Evolutionary conservation across 1,140 invertebrate species (phyloP).

Genomic region (Meloidogyne exigua): DNA sequence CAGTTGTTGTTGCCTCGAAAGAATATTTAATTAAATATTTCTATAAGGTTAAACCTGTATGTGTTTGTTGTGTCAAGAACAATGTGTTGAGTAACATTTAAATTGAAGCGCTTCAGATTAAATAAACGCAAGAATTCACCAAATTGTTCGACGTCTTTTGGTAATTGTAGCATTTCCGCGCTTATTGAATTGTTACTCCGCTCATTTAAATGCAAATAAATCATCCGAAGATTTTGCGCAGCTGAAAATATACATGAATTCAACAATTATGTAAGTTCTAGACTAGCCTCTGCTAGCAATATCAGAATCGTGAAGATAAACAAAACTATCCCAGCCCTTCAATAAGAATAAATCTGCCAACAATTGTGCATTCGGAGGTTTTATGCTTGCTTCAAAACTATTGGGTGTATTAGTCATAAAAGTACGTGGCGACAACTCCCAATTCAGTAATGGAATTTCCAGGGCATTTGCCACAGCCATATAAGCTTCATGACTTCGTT

Average conservation of each 20-base stretch:
- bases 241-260: conserved; percentile 30
- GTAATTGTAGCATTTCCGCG: conserved; percentile 55
- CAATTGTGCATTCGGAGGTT: conserved; percentile 58
- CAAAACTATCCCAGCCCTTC: conserved; percentile 56
- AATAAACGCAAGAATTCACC: conserved; percentile 52
- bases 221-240: conserved; percentile 49
- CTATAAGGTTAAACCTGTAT: conserved; percentile 23
- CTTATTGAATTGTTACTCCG: conserved; percentile 50
- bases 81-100: conserved; percentile 20
- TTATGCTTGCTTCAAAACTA: conserved; percentile 59
- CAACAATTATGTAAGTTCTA: not conserved
- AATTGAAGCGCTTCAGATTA: conserved; percentile 46
- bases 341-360: conserved; percentile 60
- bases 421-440: conserved; percentile 26
- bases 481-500: conserved; percentile 48
- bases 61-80: conserved; percentile 30
- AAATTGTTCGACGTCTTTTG: conserved; percentile 51
- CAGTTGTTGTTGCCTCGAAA: conserved; percentile 55
- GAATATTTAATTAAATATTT: conserved; percentile 27
- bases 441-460: conserved; percentile 55
- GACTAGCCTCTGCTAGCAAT: conserved; percentile 41
- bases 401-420: conserved; percentile 23
- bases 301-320: conserved; percentile 57
- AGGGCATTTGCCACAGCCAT: conserved; percentile 43
- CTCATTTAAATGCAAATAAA: conserved; percentile 47